Conservation (phyloP, 2,888 invertebrate species). For the Quadriops clusia region DNA sequence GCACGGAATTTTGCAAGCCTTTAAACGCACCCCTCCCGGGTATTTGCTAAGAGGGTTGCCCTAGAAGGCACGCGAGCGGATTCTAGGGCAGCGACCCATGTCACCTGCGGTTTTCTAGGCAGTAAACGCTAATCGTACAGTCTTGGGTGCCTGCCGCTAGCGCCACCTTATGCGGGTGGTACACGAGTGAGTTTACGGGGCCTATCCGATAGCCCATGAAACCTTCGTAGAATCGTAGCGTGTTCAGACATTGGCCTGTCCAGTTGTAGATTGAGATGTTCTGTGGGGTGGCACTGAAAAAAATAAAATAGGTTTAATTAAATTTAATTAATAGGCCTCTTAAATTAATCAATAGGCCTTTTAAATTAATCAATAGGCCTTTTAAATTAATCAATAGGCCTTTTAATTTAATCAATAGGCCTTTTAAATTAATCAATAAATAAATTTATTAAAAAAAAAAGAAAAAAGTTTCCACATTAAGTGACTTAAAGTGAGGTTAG, state of each 20-base stretch:
- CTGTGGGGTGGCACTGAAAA: constrained; percentile 60
- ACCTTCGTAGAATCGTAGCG: constrained; percentile 82
- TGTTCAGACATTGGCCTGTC: constrained; percentile 60
- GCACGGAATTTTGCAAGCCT: too few relatives aligned
- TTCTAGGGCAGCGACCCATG: constrained; percentile 34
- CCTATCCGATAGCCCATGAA: constrained; percentile 82
- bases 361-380: too few relatives aligned
- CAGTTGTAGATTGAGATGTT: constrained; percentile 68
- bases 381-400: too few relatives aligned
- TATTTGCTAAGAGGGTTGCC: too few relatives aligned
- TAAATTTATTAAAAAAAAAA: too few relatives aligned
- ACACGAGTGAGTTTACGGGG: constrained; percentile 76
- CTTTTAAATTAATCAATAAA: too few relatives aligned
- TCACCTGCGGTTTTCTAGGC: constrained; percentile 58
- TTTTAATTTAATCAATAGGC: too few relatives aligned
- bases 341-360: background rate
- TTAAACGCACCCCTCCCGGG: too few relatives aligned
- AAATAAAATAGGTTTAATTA: constrained; percentile 13
- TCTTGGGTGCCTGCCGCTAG: constrained; percentile 82
- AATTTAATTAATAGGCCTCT: constrained; percentile 2
- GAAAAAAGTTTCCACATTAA: too few relatives aligned
- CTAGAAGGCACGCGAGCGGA: constrained; percentile 13
- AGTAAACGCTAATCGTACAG: constrained; percentile 73
- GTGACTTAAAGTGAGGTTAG: too few relatives aligned
- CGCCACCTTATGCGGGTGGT: constrained; percentile 77